Conservation (phyloP, 1,140 invertebrate genomes). For the Sitobion miscanthi region DNA sequence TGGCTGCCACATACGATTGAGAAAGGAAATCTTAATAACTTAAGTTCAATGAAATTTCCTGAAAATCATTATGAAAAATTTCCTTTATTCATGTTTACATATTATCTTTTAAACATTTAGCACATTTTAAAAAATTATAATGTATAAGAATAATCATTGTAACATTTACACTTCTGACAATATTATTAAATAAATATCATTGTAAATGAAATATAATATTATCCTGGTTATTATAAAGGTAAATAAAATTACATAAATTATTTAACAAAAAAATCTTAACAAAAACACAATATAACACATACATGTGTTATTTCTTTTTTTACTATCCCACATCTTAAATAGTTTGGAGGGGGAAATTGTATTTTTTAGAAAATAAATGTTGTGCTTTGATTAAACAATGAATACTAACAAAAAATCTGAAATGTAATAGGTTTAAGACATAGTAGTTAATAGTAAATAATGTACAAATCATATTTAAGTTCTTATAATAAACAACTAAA, state of each 20-base stretch:
- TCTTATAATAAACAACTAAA: not conserved
- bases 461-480: not conserved
- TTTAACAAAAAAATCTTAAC: constrained; percentile 10
- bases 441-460: not conserved
- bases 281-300: not conserved
- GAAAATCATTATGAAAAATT: not conserved
- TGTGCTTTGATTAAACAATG: not conserved
- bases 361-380: not conserved
- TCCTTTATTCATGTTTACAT: not conserved
- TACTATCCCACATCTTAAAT: not conserved
- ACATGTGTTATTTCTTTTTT: not conserved
- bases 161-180: not conserved
- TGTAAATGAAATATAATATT: not conserved
- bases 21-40: too few relatives aligned
- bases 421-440: not conserved
- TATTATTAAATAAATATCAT: too few relatives aligned
- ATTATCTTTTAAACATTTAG: not conserved
- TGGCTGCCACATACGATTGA: too few relatives aligned
- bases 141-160: not conserved
- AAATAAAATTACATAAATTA: not conserved
- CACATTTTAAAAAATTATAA: not conserved
- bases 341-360: not conserved
- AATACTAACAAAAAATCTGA: not conserved
- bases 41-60: not conserved
- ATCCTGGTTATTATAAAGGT: not conserved